Evolutionary conservation across 1,140 invertebrate species (phyloP).

Genomic region (Gryllus bimaculatus): DNA sequence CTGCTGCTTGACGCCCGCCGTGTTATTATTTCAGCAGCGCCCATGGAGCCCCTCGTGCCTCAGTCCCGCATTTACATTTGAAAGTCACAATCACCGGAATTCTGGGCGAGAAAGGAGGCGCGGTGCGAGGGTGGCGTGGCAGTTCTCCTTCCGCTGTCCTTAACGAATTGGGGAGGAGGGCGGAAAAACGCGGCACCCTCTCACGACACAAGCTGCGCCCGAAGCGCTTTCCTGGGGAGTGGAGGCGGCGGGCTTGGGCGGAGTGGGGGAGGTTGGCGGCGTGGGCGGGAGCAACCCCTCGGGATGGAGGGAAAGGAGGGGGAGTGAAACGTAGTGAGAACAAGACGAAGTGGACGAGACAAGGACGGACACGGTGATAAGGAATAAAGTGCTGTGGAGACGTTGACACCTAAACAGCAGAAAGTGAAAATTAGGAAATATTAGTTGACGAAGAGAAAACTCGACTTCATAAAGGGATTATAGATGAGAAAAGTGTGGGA

Average conservation of each 20-base stretch:
- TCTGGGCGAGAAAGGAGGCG: no score
- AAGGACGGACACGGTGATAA: no score
- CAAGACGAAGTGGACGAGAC: background rate
- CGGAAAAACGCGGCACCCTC: background rate
- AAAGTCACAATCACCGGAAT: slow-evolving; percentile 3
- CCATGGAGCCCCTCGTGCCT: background rate
- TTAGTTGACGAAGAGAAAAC: no score
- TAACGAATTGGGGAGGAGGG: background rate
- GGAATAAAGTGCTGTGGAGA: no score
- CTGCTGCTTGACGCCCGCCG: background rate
- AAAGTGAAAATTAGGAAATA: no score
- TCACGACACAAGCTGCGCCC: background rate
- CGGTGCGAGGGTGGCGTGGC: background rate
- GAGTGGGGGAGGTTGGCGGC: background rate
- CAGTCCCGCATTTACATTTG: background rate
- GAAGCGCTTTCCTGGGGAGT: background rate
- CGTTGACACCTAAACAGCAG: no score
- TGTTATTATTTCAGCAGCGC: background rate
- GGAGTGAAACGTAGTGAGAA: background rate
- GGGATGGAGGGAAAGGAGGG: no score
- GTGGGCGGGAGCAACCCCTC: no score
- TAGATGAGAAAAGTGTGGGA: no score
- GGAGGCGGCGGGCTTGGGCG: no score
- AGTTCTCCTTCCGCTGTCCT: slow-evolving; percentile 2
- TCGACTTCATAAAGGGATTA: no score